These are phyloP conservation scores for Crotalus tigris DNA, from an alignment of 2,113 vertebrate genomes.

Conservation along the genomic window DNA sequence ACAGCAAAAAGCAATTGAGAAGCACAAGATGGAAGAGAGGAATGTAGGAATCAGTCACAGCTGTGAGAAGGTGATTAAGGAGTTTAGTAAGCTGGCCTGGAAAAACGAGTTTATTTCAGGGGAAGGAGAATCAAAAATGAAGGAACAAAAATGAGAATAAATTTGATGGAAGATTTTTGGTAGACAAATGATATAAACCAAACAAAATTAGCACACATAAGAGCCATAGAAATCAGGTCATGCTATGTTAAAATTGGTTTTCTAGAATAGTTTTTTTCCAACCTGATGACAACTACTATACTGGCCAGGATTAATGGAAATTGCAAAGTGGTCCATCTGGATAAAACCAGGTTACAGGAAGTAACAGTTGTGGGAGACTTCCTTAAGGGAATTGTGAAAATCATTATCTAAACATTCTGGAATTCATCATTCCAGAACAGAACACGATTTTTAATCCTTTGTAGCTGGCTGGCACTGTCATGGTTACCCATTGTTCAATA, in stretches of 20 bases:
- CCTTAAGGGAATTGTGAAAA: not conserved
- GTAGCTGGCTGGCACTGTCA: not conserved
- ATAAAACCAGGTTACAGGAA: not conserved
- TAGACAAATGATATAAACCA: not conserved
- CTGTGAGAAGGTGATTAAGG: not conserved
- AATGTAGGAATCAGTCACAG: not conserved
- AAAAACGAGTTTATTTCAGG: not conserved
- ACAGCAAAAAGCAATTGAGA: not conserved
- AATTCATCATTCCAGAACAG: not conserved
- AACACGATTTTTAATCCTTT: not conserved
- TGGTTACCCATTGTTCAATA: slow-evolving; percentile 5
- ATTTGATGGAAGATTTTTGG: not conserved
- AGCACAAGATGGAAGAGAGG: not conserved
- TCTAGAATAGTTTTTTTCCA: not conserved
- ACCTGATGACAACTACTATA: not conserved
- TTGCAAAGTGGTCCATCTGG: not conserved
- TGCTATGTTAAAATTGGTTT: not conserved
- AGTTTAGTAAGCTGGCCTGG: not conserved
- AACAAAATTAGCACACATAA: not conserved
- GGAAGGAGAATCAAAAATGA: not conserved
- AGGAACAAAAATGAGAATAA: not conserved
- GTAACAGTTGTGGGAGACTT: not conserved
- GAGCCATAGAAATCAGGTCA: not conserved
- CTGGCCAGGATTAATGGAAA: not conserved
- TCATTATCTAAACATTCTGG: not conserved